Percentiles rank a stretch among this genome's conserved stretches.
phyloP scores from a whole-genome alignment of 2,888 invertebrate species.

The Petrophora chlorosata region DNA sequence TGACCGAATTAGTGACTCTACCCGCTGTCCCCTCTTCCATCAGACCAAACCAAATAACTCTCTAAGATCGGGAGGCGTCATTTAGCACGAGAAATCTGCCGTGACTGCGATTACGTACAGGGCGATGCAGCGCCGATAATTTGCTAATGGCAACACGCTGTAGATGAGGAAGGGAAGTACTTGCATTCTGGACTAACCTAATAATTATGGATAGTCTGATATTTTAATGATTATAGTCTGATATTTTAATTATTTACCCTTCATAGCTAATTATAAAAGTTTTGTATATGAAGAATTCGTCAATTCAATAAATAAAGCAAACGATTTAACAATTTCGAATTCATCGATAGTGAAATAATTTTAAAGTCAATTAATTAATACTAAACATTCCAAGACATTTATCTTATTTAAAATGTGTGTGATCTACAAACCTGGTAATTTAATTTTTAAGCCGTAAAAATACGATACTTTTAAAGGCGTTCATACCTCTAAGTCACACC shows the following conservation, averaged over 20 bases:
- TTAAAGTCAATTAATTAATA: too few relatives aligned
- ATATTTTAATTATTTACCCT: too few relatives aligned
- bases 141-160: constrained; percentile 5
- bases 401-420: too few relatives aligned
- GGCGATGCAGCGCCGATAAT: constrained; percentile 14
- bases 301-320: too few relatives aligned
- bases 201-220: background rate
- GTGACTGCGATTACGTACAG: constrained; percentile 49
- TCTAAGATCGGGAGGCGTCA: constrained; percentile 52
- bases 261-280: background rate
- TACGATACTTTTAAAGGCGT: too few relatives aligned
- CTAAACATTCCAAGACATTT: too few relatives aligned
- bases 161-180: constrained; percentile 5
- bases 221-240: too few relatives aligned
- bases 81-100: constrained; percentile 63
- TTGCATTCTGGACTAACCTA: constrained; percentile 4
- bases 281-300: too few relatives aligned
- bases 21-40: constrained; percentile 22
- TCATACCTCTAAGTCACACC: constrained; percentile 3
- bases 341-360: too few relatives aligned
- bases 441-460: too few relatives aligned
- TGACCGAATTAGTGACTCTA: background rate
- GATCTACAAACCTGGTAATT: too few relatives aligned
- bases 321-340: too few relatives aligned
- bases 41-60: constrained; percentile 40